Evolutionary conservation across 23 tunicate species (phyloP), one percentile per base, ranked within the genome.

Genomic region (Phallusia fumigata): DNA sequence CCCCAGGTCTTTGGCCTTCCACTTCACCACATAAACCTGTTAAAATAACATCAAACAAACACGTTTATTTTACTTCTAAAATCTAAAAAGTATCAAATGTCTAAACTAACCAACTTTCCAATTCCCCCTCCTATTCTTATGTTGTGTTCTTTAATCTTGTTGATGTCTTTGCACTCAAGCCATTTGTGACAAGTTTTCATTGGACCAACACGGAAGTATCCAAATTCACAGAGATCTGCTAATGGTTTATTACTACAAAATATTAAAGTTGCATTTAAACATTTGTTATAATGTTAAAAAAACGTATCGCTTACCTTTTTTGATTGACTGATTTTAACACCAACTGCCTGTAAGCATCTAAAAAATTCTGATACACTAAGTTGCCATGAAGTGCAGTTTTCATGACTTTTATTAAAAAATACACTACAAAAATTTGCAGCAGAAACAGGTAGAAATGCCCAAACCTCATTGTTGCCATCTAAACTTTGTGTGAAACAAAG

Each of bases 11-110:
- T 52, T 35, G n/a, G 31, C 36, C 36, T 36, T 52, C 86, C 86
- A 87, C 75, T 78, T 76, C 0, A 87, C 91, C 0, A 52, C 58
- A 64, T 82, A 82, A 0, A 80, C 91, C 91, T 87, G 65, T 32
- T 58, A 3, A 21, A 24, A 16, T 58, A n/a, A 58, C 69, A 58
- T 21, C 13, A 13, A 13, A 51, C 15, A 13, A 51, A 51, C 15
- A 51, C 58, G 58, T 51, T 13, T 51, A 18, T 18, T 15, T 13
- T 51, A 51, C 18, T 13, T 51, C 15, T 51, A 51, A 13, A 13
- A 51, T 51, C 15, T 51, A 51, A 13, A 51, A 13, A 51, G 18
- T 51, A 13, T 13, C 18, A 51, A 13, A 51, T 51, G 58, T 51
- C 18, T 3, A 22, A 58, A 58, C 28, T 58, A 21, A 58, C 69